Conservation (phyloP, 2,797 vertebrate species). For the Danio kyathit region DNA sequence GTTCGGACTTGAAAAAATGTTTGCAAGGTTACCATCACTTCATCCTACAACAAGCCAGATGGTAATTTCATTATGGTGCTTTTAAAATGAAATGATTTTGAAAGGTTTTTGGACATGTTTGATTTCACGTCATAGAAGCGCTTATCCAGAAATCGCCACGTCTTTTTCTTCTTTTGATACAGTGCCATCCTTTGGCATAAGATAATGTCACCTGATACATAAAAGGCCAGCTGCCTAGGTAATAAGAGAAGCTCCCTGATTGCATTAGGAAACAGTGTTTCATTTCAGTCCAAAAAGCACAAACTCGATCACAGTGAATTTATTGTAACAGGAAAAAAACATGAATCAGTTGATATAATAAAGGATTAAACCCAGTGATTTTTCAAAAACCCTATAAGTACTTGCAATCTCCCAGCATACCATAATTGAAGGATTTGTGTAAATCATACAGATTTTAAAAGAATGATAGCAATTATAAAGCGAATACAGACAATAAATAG, state of each 20-base stretch:
- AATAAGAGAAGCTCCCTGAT: slow-evolving; percentile 28
- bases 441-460: slow-evolving; percentile 18
- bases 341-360: slow-evolving; percentile 23
- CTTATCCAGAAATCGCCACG: not conserved
- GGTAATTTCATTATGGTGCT: slow-evolving; percentile 3
- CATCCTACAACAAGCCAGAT: not conserved
- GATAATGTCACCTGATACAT: slow-evolving; percentile 43
- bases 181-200: slow-evolving; percentile 27
- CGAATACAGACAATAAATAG: not conserved
- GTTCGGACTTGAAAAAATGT: not conserved
- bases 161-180: slow-evolving; percentile 37
- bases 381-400: not conserved
- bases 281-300: slow-evolving; percentile 18
- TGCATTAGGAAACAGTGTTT: slow-evolving; percentile 42
- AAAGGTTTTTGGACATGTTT: slow-evolving; percentile 23
- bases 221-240: slow-evolving; percentile 22
- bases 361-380: not conserved
- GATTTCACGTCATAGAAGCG: not conserved
- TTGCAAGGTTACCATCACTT: slow-evolving; percentile 9
- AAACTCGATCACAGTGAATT: not conserved
- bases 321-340: slow-evolving; percentile 16
- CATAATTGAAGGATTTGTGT: slow-evolving; percentile 30
- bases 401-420: slow-evolving; percentile 24
- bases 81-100: slow-evolving; percentile 28
- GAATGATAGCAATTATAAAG: slow-evolving; percentile 3